A percentile compares a stretch with the other conserved stretches of the same genome.
Conservation (phyloP, 1,140 invertebrate species). For the Sweltsa coloradensis region DNA sequence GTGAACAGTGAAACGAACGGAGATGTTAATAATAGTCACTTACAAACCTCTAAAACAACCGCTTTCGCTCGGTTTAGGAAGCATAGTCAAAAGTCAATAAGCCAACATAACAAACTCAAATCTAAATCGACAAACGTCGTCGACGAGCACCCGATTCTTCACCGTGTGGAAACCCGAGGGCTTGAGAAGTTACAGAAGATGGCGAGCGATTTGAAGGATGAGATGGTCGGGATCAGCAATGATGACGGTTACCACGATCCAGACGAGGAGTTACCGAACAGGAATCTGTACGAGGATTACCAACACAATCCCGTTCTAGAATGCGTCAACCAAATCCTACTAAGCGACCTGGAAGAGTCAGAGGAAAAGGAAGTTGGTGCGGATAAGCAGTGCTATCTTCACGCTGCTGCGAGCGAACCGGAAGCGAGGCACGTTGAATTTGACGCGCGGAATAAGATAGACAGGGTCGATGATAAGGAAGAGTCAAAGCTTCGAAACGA, state of each 20-base stretch:
- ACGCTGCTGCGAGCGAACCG: no score
- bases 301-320: constrained; percentile 61
- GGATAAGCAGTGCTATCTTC: not conserved
- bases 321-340: constrained; percentile 62
- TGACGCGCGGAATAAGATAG: no score
- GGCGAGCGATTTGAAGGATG: constrained; percentile 29
- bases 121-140: no score
- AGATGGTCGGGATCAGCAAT: constrained; percentile 15
- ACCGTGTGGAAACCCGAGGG: not conserved
- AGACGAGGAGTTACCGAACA: constrained; percentile 21
- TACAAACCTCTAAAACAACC: no score
- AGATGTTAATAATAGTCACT: no score
- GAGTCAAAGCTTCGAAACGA: not conserved
- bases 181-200: constrained; percentile 15
- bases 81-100: no score
- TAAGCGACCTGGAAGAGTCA: constrained; percentile 35
- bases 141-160: no score
- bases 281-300: constrained; percentile 16
- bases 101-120: no score
- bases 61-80: no score
- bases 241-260: constrained; percentile 24
- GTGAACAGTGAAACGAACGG: no score
- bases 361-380: not conserved
- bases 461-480: not conserved
- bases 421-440: no score